These are phyloP conservation scores for Heteromormyrus szaboi DNA, from an alignment of 2,797 vertebrate genomes.

Conservation along the genomic window DNA sequence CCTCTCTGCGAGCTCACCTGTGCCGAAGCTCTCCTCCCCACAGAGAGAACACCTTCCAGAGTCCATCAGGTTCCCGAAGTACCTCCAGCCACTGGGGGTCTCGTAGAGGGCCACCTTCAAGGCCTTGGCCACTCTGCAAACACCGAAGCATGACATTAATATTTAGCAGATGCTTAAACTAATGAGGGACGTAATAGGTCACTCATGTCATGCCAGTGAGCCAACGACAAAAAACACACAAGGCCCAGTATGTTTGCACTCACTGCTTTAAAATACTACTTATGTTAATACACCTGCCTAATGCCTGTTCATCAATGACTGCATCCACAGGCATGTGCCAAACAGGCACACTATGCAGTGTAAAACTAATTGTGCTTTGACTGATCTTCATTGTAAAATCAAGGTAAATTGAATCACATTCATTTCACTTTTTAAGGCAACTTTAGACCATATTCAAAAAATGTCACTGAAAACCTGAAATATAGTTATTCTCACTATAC, in stretches of 20 bases:
- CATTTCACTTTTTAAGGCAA: not conserved
- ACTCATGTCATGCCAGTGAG: not conserved
- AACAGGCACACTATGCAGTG: not conserved
- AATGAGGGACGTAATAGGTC: not conserved
- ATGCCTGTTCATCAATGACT: not conserved
- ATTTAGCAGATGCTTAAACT: not conserved
- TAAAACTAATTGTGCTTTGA: not conserved
- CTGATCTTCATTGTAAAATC: not conserved
- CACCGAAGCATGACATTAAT: slow-evolving; percentile 17
- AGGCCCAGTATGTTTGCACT: not conserved
- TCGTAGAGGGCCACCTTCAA: slow-evolving; percentile 94
- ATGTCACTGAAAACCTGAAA: not conserved
- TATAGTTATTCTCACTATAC: not conserved
- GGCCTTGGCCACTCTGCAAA: slow-evolving; percentile 85
- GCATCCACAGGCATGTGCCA: not conserved
- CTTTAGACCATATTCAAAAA: not conserved
- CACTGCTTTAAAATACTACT: not conserved
- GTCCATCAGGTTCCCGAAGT: slow-evolving; percentile 97
- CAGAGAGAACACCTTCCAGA: slow-evolving; percentile 93
- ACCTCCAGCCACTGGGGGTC: slow-evolving; percentile 92
- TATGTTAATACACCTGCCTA: not conserved
- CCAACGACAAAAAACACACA: not conserved
- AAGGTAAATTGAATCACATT: not conserved
- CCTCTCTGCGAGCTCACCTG: slow-evolving; percentile 64
- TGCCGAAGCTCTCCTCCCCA: slow-evolving; percentile 97